phyloP scores from a whole-genome alignment of 2,888 invertebrate species.

The Sarcophaga carnaria region DNA sequence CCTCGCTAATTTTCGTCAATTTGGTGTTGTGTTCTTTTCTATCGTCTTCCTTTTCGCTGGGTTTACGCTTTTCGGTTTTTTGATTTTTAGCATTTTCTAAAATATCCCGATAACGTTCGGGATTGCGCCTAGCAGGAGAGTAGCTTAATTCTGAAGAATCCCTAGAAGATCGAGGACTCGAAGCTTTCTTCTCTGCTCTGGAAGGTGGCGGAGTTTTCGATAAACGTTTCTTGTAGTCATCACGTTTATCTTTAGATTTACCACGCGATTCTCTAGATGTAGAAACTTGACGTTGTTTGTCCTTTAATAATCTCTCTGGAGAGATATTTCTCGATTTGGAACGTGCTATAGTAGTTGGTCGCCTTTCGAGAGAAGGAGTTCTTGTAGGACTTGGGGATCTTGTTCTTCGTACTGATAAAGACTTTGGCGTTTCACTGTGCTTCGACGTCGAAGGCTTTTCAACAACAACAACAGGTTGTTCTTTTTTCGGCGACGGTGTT shows the following conservation, averaged over 20 bases:
- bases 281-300: conserved; percentile 20
- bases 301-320: conserved; percentile 22
- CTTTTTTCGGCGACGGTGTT: conserved; percentile 70
- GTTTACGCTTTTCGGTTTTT: conserved; percentile 75
- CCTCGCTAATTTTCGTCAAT: conserved; percentile 68
- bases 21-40: conserved; percentile 24
- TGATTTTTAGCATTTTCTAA: conserved; percentile 82
- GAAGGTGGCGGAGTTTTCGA: conserved; percentile 39
- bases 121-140: conserved; percentile 87
- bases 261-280: conserved; percentile 34
- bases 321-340: conserved; percentile 25
- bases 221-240: neutral
- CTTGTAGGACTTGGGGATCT: conserved; percentile 45
- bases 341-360: conserved; percentile 13
- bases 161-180: conserved; percentile 75
- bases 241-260: conserved; percentile 35
- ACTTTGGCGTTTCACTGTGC: neutral
- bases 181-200: conserved; percentile 44
- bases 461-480: neutral
- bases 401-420: conserved; percentile 22
- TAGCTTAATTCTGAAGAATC: conserved; percentile 85
- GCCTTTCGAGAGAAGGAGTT: conserved; percentile 17
- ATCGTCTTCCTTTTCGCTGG: conserved; percentile 29
- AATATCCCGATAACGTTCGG: conserved; percentile 87
- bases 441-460: conserved; percentile 12